Percentiles rank a stretch among this genome's conserved stretches.
These are phyloP conservation scores for Philotrypesis tridentata DNA, from an alignment of 1,140 invertebrate genomes.

Conservation along the genomic window DNA sequence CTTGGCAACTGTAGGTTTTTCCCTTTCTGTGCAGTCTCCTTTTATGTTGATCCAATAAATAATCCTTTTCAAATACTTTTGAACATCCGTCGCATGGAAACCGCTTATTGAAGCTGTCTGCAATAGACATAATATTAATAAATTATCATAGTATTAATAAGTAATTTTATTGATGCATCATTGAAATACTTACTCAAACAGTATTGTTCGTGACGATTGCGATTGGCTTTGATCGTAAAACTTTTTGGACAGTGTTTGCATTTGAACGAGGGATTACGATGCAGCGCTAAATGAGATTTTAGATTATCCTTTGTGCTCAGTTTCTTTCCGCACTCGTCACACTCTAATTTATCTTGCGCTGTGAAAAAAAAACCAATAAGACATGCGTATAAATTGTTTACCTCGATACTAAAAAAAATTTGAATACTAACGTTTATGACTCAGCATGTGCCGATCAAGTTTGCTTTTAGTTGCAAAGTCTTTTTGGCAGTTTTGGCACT, in stretches of 20 bases:
- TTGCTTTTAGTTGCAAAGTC: constrained; percentile 69
- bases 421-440: constrained; percentile 61
- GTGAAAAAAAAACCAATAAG: constrained; percentile 47
- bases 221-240: constrained; percentile 63
- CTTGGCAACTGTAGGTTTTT: constrained; percentile 65
- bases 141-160: constrained; percentile 14
- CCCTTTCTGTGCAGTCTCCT: constrained; percentile 67
- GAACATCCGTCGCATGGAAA: constrained; percentile 65
- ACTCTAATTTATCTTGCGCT: constrained; percentile 67
- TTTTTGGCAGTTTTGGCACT: constrained; percentile 81
- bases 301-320: constrained; percentile 67
- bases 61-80: constrained; percentile 69
- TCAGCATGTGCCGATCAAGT: constrained; percentile 87
- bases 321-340: constrained; percentile 65
- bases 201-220: constrained; percentile 66
- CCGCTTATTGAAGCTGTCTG: constrained; percentile 56
- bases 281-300: constrained; percentile 63
- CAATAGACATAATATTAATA: constrained; percentile 30
- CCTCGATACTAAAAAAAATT: background rate
- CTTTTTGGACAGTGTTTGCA: constrained; percentile 66
- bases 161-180: background rate
- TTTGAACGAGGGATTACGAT: constrained; percentile 56
- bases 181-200: constrained; percentile 52
- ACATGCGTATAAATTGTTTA: background rate
- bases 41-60: constrained; percentile 65